Conservation (phyloP, 2,888 invertebrate genomes). For the Xestoiulus laeticollis region DNA sequence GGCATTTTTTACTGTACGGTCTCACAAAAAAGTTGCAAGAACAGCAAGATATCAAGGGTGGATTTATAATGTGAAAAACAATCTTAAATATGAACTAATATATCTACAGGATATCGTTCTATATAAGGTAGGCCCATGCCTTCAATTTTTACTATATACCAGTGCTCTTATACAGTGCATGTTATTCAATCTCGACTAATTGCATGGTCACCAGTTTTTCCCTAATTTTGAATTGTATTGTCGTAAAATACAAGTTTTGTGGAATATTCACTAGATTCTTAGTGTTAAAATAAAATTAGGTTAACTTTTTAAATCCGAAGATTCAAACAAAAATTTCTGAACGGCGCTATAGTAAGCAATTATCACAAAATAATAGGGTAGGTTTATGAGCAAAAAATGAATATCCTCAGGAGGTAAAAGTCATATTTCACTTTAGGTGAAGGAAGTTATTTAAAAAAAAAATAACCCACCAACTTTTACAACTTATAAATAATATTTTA, state of each 20-base stretch:
- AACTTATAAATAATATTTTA: slow-evolving; percentile 35
- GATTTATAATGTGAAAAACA: neutral
- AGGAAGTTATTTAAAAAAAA: neutral
- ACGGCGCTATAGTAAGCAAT: too few relatives aligned
- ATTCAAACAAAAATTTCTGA: too few relatives aligned
- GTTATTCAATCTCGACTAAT: too few relatives aligned
- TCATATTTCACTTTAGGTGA: slow-evolving; percentile 21
- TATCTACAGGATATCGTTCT: neutral
- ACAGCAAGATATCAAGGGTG: neutral
- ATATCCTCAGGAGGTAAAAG: neutral
- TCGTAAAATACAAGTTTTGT: too few relatives aligned
- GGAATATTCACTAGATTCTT: too few relatives aligned
- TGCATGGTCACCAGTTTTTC: too few relatives aligned
- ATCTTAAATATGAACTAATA: neutral
- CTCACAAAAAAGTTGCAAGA: neutral
- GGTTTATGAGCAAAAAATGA: neutral
- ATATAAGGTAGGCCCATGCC: neutral
- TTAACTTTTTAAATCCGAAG: too few relatives aligned
- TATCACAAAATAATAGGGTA: too few relatives aligned
- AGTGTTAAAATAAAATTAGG: too few relatives aligned
- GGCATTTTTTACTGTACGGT: neutral
- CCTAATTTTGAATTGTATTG: too few relatives aligned
- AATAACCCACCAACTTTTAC: neutral
- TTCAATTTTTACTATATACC: too few relatives aligned
- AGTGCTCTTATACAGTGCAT: too few relatives aligned